Conservation (phyloP, 2,113 vertebrate genomes). For the Ptilorrhoa leucosticta region DNA sequence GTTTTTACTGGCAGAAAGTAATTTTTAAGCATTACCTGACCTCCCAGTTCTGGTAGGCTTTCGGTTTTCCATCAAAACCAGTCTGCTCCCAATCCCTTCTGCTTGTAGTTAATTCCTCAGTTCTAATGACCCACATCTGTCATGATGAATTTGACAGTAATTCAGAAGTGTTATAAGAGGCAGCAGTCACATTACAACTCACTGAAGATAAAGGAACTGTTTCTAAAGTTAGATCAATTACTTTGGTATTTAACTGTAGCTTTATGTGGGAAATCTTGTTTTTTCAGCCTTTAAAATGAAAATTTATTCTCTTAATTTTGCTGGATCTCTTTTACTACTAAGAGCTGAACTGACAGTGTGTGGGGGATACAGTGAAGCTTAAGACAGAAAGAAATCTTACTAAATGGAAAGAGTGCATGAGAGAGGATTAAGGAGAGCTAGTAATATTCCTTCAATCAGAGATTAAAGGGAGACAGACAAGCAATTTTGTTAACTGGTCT, state of each 20-base stretch:
- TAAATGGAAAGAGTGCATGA: neutral
- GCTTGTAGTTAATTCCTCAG: neutral
- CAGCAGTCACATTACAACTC: neutral
- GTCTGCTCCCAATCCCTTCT: neutral
- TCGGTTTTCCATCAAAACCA: conserved; percentile 17
- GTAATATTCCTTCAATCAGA: neutral
- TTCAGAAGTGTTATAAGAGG: neutral
- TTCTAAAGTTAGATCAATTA: neutral
- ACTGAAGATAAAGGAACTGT: conserved; percentile 25
- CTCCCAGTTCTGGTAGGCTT: conserved; percentile 2
- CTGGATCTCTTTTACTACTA: neutral
- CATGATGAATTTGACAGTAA: conserved; percentile 8
- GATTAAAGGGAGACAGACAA: neutral
- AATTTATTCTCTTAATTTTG: neutral
- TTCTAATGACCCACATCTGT: conserved; percentile 42
- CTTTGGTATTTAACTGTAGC: neutral
- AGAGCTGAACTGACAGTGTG: neutral
- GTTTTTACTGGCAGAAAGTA: conserved; percentile 42
- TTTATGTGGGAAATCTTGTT: neutral
- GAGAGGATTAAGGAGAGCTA: neutral
- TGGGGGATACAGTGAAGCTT: neutral
- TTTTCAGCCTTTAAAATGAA: neutral
- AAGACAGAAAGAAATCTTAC: neutral
- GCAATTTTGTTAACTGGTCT: neutral
- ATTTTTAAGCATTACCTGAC: conserved; percentile 25